These are phyloP conservation scores for Bovichtus variegatus DNA, from an alignment of 2,797 vertebrate species.

Conservation along the genomic window DNA sequence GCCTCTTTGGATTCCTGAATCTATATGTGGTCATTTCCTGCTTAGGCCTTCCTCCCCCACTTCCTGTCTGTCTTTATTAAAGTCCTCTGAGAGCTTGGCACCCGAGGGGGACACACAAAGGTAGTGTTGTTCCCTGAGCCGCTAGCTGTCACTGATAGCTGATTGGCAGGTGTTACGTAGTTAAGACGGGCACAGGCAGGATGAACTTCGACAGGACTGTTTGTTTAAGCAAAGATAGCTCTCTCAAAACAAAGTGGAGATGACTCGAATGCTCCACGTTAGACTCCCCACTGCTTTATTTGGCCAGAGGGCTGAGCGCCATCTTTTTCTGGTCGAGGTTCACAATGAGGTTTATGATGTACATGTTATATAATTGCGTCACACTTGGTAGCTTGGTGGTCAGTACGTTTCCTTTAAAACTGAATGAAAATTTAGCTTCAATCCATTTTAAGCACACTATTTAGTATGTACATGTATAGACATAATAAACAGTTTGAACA, in stretches of 20 bases:
- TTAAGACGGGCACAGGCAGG: constrained; percentile 70
- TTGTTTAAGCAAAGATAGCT: constrained; percentile 82
- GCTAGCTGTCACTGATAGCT: constrained; percentile 77
- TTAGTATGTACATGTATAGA: neutral
- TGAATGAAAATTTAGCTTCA: neutral
- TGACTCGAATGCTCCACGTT: constrained; percentile 48
- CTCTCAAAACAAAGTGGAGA: constrained; percentile 80
- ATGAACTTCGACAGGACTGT: constrained; percentile 75
- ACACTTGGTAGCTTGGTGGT: neutral
- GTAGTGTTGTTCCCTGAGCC: constrained; percentile 85
- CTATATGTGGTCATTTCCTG: constrained; percentile 88
- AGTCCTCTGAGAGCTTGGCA: constrained; percentile 84
- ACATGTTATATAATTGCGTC: constrained; percentile 11
- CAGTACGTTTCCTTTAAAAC: constrained; percentile 9
- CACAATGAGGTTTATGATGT: constrained; percentile 32
- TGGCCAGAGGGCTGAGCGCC: constrained; percentile 39
- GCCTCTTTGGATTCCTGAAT: constrained; percentile 85
- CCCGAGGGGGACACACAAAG: constrained; percentile 84
- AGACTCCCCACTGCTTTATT: constrained; percentile 54
- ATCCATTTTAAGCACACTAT: neutral
- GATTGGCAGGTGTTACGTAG: constrained; percentile 86
- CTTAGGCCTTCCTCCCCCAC: constrained; percentile 83
- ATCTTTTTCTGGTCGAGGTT: constrained; percentile 46
- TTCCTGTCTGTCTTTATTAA: constrained; percentile 91
- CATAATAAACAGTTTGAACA: neutral